These are phyloP conservation scores for Latrodectus elegans DNA, from an alignment of 2,888 invertebrate species.

Conservation along the genomic window DNA sequence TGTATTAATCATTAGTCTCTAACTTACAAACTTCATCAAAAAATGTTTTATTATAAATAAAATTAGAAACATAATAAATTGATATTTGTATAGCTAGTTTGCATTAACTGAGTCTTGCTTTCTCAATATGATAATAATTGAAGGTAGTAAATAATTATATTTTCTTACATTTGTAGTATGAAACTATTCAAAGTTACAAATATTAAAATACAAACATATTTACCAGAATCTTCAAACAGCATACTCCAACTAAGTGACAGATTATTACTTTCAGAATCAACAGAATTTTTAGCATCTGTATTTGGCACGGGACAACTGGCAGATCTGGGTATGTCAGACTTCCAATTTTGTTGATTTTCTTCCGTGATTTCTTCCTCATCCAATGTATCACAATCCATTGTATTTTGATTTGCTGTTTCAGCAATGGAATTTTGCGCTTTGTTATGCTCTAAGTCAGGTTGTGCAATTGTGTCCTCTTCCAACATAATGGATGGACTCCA, in stretches of 20 bases:
- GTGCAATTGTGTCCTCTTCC: background rate
- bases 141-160: too few species aligned
- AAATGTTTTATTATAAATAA: too few species aligned
- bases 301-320: conserved; percentile 56
- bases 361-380: conserved; percentile 14
- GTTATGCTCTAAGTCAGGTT: background rate
- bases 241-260: conserved; percentile 63
- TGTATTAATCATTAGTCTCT: too few species aligned
- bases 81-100: too few species aligned
- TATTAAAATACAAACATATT: background rate
- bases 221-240: conserved; percentile 65
- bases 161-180: too few species aligned
- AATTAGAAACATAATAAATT: too few species aligned
- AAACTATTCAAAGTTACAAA: too few species aligned
- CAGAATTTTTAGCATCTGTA: conserved; percentile 33
- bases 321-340: conserved; percentile 34
- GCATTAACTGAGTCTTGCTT: too few species aligned
- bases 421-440: conserved; percentile 51
- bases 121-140: too few species aligned
- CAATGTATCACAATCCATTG: conserved; percentile 49
- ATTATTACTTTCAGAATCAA: conserved; percentile 21
- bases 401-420: conserved; percentile 36
- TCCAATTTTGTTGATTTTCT: conserved; percentile 3
- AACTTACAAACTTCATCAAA: too few species aligned
- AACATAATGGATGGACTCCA: background rate